Evolutionary conservation across 1,140 invertebrate genomes (phyloP).

Genomic region (Anastrepha ludens): DNA sequence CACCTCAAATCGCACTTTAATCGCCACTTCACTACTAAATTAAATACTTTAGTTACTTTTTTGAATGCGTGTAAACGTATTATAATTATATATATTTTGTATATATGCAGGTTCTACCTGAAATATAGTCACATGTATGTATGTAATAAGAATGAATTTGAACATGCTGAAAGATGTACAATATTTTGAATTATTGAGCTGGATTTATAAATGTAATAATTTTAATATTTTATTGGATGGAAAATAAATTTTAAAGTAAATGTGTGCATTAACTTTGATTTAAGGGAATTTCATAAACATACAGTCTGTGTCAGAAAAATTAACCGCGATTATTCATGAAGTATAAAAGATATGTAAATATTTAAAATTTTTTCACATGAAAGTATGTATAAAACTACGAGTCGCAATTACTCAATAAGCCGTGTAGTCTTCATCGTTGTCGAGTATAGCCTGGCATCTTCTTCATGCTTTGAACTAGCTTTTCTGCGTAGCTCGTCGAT

Average conservation of each 20-base stretch:
- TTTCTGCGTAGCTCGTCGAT: no score
- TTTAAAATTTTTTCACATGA: no score
- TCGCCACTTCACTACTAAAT: neutral
- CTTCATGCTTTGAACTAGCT: no score
- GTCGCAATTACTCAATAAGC: no score
- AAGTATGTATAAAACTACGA: no score
- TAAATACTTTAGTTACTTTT: neutral
- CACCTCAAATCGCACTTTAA: neutral
- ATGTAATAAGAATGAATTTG: neutral
- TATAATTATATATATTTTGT: constrained; percentile 13
- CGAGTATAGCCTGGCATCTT: no score
- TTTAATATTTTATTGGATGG: constrained; percentile 23
- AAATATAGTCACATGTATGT: constrained; percentile 6
- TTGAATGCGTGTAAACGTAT: neutral
- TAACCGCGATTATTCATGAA: no score
- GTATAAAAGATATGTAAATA: no score
- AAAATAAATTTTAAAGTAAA: constrained; percentile 31
- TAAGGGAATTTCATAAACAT: no score
- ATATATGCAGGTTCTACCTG: constrained; percentile 37
- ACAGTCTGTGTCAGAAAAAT: no score
- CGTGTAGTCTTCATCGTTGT: no score
- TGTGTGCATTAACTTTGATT: no score
- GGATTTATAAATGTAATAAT: constrained; percentile 44
- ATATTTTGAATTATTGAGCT: constrained; percentile 18
- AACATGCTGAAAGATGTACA: constrained; percentile 25